Evolutionary conservation across 2,113 vertebrate genomes (phyloP), one percentile per base, ranked within the genome.

Genomic region (Ascaphus truei): DNA sequence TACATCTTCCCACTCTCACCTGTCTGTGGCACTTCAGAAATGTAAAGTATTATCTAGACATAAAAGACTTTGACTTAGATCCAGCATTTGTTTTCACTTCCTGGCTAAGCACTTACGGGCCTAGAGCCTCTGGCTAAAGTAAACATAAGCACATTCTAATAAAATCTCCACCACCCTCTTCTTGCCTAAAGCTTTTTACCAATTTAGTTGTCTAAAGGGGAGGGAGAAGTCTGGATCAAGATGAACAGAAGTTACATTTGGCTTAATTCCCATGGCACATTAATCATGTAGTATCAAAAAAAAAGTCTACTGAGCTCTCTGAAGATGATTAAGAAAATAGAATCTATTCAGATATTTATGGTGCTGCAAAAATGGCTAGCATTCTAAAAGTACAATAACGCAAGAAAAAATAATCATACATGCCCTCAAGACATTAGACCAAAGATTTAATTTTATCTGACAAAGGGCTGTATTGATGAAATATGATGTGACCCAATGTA

Each of bases 91-190:
- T 79, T 72, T 76, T 75, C 76, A 74, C 76, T 85, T 85, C 82
- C 80, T 78, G 74, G 75, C 76, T 16, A 26, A 76, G 68, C 63
- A 29, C 52, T 74, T 68, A 59, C 36, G 72, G 45, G 67, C 56
- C 57, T 75, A 63, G 68, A 73, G 75, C 79, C 77, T 80, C 77
- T 71, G 80, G 79, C 83, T 55, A 71, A 79, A 78, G 71, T 75
- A 81, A 84, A 80, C 80, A 81, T 76, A 72, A 25, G 74, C 67
- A 5, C 67, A 60, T 77, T 75, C 77, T 77, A 77, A 74, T 76
- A 1, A 43, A 73, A 77, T 73, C 76, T 74, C 68, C 78, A 78
- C 76, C 77, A 66, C 68, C 56, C 80, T 63, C 63, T 77, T 62
- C 75, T 52, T 8, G 20, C 53, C 47, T 57, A 15, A 68, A 72